Evolutionary conservation across 1,140 invertebrate genomes (phyloP).

Genomic region (Zaprionus taronus): DNA sequence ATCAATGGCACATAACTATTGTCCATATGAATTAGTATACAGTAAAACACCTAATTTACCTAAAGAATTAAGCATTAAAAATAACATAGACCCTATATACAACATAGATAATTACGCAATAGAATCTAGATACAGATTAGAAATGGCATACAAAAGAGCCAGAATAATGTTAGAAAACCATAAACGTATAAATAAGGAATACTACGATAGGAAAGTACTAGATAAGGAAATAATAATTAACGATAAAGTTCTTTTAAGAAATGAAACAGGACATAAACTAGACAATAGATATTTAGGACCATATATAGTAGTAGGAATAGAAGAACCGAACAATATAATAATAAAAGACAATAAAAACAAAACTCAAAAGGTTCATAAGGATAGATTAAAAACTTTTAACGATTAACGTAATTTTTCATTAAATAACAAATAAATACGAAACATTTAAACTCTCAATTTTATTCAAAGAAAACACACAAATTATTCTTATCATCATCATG

Average conservation of each 20-base stretch:
- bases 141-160: background rate
- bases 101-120: slow-evolving; percentile 30
- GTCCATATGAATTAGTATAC: slow-evolving; percentile 28
- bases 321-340: slow-evolving; percentile 15
- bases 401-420: no score
- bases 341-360: background rate
- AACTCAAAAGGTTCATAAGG: no score
- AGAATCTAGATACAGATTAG: slow-evolving; percentile 24
- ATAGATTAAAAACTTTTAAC: no score
- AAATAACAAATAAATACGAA: no score
- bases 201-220: slow-evolving; percentile 12
- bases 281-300: slow-evolving; percentile 10
- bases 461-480: no score
- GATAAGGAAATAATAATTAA: slow-evolving; percentile 1
- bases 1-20: slow-evolving; percentile 33
- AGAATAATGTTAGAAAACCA: slow-evolving; percentile 29
- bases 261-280: slow-evolving; percentile 23
- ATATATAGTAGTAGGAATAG: background rate
- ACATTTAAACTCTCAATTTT: no score
- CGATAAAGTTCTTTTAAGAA: slow-evolving; percentile 20
- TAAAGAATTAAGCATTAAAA: slow-evolving; percentile 10
- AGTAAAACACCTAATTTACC: slow-evolving; percentile 29
- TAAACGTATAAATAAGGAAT: slow-evolving; percentile 9
- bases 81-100: slow-evolving; percentile 34
- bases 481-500: no score